Evolutionary conservation across 2,797 vertebrate species (phyloP), one percentile per base, ranked within the genome.

Genomic region (Odontamblyopus lacepedii): DNA sequence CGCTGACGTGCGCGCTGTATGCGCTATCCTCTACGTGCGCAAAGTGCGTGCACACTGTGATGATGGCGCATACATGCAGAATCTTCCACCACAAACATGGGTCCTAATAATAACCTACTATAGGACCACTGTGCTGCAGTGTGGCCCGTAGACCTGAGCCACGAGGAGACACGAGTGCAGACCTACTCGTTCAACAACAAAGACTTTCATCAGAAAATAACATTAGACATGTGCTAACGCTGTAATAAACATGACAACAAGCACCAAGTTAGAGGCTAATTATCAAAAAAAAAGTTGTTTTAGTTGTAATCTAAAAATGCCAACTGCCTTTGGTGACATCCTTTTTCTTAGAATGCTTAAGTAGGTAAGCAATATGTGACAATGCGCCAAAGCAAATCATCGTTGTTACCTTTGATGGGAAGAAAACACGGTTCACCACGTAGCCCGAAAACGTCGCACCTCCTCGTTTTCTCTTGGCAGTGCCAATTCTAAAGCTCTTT

Each of bases 391-490:
- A 62, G 30, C 62, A 63, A n/a, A 44, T 48, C 48, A 78, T 78
- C 77, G 12, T 27, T 74, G 73, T 89, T 91, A 94, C 92, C 93
- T 94, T 92, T 92, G 89, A 82, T 76, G 85, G 86, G 82, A 89
- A 90, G 86, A 91, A 93, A 91, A 88, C 69, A 66, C 69, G 62
- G 73, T 78, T 84, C 71, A 87, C 85, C 88, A 78, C 83, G 86
- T 77, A 79, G 83, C 57, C 80, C 30, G 67, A 83, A 85, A 88
- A 85, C 74, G 77, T 85, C 81, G 85, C 88, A 82, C 85, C 84
- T 85, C 85, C 83, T 88, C 79, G 81, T 81, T 79, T 83, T 77
- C 73, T 81, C 76, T 74, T 79, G 83, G 79, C 78, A 81, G 75
- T 79, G 89, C 87, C 91, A 89, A 81, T 85, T 71, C 80, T 84